Conservation (phyloP, 2,113 vertebrate species). For the Bambusicola thoracicus region DNA sequence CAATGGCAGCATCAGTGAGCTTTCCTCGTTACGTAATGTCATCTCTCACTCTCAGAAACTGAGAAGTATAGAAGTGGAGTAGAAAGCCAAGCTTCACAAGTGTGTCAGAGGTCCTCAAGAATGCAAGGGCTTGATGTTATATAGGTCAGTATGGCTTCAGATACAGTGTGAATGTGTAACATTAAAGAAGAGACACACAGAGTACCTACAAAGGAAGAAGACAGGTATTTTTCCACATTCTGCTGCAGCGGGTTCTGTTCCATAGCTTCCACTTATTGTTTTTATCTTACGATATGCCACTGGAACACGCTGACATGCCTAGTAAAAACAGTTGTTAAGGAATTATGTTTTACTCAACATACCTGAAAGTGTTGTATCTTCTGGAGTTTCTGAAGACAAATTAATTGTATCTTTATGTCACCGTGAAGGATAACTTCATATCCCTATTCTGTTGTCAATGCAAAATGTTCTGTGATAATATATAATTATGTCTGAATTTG, state of each 20-base stretch:
- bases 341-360: neutral
- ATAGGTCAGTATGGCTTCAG: neutral
- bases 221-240: neutral
- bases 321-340: neutral
- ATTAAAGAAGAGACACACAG: neutral
- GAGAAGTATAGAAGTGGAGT: neutral
- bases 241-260: neutral
- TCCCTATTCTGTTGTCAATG: neutral
- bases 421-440: neutral
- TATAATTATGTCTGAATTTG: conserved; percentile 5
- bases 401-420: neutral
- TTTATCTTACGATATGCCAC: neutral
- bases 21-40: neutral
- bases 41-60: neutral
- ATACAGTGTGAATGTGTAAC: neutral
- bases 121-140: neutral
- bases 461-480: neutral
- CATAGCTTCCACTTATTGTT: neutral
- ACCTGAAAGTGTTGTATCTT: neutral
- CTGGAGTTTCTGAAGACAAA: neutral
- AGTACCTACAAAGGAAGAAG: neutral
- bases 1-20: fast-evolving
- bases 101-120: neutral
- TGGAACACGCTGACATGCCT: neutral
- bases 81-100: neutral